Conservation (phyloP, 2,797 vertebrate species). For the Cyprinella venusta region DNA sequence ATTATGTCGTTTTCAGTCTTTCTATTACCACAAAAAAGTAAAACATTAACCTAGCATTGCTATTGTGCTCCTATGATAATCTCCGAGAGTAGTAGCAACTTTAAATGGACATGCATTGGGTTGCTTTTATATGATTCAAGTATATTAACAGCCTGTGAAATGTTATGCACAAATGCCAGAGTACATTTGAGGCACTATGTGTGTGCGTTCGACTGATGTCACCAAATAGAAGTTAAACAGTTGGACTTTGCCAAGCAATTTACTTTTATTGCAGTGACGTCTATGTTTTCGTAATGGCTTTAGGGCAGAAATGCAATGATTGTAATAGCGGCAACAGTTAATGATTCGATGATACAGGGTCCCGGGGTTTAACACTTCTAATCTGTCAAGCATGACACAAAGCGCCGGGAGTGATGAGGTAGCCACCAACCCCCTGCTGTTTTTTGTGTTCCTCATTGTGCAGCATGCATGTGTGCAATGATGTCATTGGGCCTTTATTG, state of each 20-base stretch:
- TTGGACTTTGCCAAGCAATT: constrained; percentile 51
- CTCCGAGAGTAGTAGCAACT: background rate
- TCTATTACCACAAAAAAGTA: background rate
- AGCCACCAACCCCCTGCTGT: constrained; percentile 52
- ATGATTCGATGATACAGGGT: constrained; percentile 47
- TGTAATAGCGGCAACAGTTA: constrained; percentile 49
- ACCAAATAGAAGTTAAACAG: constrained; percentile 51
- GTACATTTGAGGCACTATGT: constrained; percentile 26
- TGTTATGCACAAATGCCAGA: constrained; percentile 37
- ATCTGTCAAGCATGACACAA: constrained; percentile 57
- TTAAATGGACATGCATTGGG: background rate
- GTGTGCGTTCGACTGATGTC: constrained; percentile 55
- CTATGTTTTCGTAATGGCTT: constrained; percentile 22
- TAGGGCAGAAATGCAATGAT: constrained; percentile 19
- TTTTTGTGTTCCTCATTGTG: constrained; percentile 63
- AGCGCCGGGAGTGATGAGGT: constrained; percentile 57
- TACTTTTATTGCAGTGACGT: constrained; percentile 39
- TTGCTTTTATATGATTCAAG: constrained; percentile 2
- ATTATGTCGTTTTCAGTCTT: background rate
- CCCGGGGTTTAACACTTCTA: constrained; percentile 53
- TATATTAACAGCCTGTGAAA: constrained; percentile 7
- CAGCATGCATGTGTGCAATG: constrained; percentile 60
- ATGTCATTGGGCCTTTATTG: constrained; percentile 64
- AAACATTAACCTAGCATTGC: background rate
- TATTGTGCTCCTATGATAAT: background rate